These are phyloP conservation scores for Megastigmus dorsalis DNA, from an alignment of 2,888 invertebrate genomes.

Conservation along the genomic window DNA sequence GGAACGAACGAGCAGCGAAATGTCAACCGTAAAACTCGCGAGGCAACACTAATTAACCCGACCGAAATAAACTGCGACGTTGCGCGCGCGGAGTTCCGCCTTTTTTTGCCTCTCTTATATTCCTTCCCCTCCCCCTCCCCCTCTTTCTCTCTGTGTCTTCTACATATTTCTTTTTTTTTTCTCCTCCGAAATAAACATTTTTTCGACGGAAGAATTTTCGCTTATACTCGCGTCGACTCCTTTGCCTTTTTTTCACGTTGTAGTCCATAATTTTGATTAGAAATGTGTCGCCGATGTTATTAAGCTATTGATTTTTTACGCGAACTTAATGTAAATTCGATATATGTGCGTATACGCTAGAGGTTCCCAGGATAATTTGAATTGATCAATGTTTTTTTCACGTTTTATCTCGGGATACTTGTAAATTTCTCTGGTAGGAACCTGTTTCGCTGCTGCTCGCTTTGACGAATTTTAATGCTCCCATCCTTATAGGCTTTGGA, in stretches of 20 bases:
- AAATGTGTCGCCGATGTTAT: constrained; percentile 26
- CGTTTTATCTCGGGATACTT: constrained; percentile 23
- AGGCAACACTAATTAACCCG: constrained; percentile 74
- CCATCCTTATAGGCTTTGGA: constrained; percentile 23
- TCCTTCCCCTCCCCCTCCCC: constrained; percentile 54
- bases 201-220: background rate
- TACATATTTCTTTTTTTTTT: constrained; percentile 1
- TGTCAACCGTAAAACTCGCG: constrained; percentile 75
- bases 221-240: no score
- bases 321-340: constrained; percentile 37
- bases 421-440: constrained; percentile 36
- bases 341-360: background rate
- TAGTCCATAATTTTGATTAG: background rate
- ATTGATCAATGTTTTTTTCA: constrained; percentile 42
- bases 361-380: constrained; percentile 43
- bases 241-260: constrained; percentile 4
- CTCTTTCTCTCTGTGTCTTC: constrained; percentile 41
- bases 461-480: constrained; percentile 34
- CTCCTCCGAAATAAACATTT: background rate
- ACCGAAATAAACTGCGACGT: constrained; percentile 73
- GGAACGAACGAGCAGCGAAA: constrained; percentile 70
- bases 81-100: constrained; percentile 54
- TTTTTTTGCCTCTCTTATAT: constrained; percentile 59
- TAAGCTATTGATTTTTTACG: constrained; percentile 47
- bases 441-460: constrained; percentile 19